Percentiles rank a stretch among this genome's conserved stretches.
phyloP scores from a whole-genome alignment of 2,113 vertebrate genomes.

The Dasyprocta punctata region DNA sequence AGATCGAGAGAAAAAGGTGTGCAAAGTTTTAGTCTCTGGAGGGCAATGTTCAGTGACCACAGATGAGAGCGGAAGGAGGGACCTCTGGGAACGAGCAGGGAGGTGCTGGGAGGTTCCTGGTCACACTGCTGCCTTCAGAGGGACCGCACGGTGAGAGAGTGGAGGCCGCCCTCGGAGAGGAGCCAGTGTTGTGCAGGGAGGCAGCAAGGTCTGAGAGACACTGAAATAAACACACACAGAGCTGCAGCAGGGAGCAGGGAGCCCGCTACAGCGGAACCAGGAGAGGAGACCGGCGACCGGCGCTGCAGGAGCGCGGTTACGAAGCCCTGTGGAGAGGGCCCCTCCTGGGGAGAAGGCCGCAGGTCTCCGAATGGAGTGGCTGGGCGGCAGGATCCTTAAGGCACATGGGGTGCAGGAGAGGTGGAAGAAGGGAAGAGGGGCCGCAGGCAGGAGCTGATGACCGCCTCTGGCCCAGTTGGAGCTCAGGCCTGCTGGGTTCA shows the following conservation, averaged over 20 bases:
- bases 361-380: background rate
- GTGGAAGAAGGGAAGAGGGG: background rate
- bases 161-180: background rate
- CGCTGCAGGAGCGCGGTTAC: background rate
- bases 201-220: background rate
- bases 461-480: too few species aligned
- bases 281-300: background rate
- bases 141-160: too few species aligned
- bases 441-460: background rate
- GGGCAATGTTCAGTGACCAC: background rate
- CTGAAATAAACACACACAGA: background rate
- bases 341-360: background rate
- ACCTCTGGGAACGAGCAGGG: background rate
- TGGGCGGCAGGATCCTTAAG: fast-evolving
- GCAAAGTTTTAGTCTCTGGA: background rate
- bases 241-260: background rate
- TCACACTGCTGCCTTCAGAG: too few species aligned
- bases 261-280: background rate
- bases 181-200: background rate
- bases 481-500: background rate
- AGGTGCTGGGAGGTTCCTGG: background rate
- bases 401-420: fast-evolving
- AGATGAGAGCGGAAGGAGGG: background rate
- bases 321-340: background rate
- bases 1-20: background rate